Evolutionary conservation across 2,888 invertebrate species (phyloP).

Genomic region (Tetheella fluctuosa): DNA sequence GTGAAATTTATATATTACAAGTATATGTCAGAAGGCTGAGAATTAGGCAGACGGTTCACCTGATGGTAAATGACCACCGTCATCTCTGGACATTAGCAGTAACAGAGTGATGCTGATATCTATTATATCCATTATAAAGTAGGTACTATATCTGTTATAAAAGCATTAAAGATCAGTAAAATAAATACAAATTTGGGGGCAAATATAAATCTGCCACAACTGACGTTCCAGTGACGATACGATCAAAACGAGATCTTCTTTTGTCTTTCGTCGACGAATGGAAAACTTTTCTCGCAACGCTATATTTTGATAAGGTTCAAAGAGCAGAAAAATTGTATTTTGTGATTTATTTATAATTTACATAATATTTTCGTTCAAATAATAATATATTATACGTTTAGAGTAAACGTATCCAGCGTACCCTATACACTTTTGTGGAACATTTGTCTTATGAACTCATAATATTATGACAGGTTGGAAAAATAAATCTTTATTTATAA

Average conservation of each 20-base stretch:
- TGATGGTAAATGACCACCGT: no score
- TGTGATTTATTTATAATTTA: constrained; percentile 3
- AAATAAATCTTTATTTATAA: constrained; percentile 10
- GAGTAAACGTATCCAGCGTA: neutral
- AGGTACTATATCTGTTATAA: no score
- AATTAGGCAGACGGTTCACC: no score
- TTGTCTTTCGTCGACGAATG: constrained; percentile 8
- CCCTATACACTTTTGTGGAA: neutral
- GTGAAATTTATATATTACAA: no score
- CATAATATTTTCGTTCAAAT: constrained; percentile 4
- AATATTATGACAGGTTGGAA: constrained; percentile 10
- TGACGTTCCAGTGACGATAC: constrained; percentile 10
- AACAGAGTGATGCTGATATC: no score
- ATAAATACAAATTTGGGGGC: neutral
- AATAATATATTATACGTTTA: neutral
- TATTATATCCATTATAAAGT: no score
- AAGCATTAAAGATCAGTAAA: neutral
- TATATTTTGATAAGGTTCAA: neutral
- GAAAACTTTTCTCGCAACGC: constrained; percentile 2
- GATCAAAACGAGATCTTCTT: constrained; percentile 11
- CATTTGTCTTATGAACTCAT: constrained; percentile 4
- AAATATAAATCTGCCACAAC: constrained; percentile 1
- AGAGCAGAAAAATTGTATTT: neutral
- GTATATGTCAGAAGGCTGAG: no score
- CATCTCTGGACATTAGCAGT: no score